Base-by-base conservation (phyloP, 92 coral and sea anemone genomes). In the Blastomussa wellsi region DNA sequence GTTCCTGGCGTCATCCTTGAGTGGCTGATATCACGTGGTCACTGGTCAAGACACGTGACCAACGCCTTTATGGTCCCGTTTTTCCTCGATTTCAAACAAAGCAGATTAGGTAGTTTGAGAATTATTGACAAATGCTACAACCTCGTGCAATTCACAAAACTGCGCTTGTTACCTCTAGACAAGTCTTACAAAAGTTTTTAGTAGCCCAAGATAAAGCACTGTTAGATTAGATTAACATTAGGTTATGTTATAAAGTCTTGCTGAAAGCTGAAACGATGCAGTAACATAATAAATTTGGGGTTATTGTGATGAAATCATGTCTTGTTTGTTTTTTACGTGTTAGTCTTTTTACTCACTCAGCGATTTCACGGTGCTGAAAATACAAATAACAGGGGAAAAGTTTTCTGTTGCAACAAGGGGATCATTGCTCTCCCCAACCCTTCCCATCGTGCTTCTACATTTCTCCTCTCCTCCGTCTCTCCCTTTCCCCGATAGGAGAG, bases 1-100 rank as follows among this genome's bases (percentile, higher is more conserved):
- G 14, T 94, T 94, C 93, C 89, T 94, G 81, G 98, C 98, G 5
- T 94, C 98, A 44, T 91, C 98, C 12, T 91, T 94, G 74, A 94
- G 98, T 88, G 98, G 98, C 70, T 94, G 81, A 70, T 20, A 57
- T 39, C 49, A 37, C 72, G 38, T 74, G 52, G 14, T 72, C 5
- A 10, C 12, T 72, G 51, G 14, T 74, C 24, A 24, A 51, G 33
- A 19, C 87, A 73, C 80, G 87, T 74, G 81, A 74, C 15, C 0
- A 22, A 31, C 1, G 20, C 22, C 19, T 22, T 48, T 2, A n/a
- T 15, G 69, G 68, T 42, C 75, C 59, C 19, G 24, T 42, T 48
- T 51, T 17, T 20, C 72, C 26, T 19, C 48, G 75, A 35, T 38
- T 70, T 70, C 12, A 33, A 35, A 31, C 15, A 11, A 33, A 70